Evolutionary conservation across 2,797 vertebrate species (phyloP).

Genomic region (Fratercula arctica): DNA sequence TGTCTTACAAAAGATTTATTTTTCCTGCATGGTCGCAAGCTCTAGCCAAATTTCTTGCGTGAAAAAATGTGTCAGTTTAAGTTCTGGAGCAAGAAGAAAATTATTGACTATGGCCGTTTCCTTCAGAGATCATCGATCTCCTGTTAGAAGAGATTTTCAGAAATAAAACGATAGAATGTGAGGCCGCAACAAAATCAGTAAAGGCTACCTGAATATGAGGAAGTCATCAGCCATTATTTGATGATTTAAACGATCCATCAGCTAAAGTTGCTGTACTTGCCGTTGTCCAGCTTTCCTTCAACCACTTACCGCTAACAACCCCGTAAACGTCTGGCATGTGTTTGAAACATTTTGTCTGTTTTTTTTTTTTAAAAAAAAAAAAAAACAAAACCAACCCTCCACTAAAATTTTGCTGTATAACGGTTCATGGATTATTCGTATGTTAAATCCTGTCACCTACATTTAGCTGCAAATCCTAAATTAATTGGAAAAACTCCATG

Average conservation of each 20-base stretch:
- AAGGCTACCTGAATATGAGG: not conserved
- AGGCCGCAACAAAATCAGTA: not conserved
- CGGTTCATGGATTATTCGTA: conserved; percentile 1
- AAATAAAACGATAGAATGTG: not conserved
- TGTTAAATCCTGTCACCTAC: conserved; percentile 19
- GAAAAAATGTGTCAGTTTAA: not conserved
- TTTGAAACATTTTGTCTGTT: not conserved
- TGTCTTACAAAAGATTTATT: not conserved
- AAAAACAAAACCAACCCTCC: not conserved
- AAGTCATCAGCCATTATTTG: not conserved
- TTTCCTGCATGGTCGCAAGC: not conserved
- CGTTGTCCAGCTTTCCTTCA: not conserved
- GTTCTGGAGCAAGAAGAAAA: not conserved
- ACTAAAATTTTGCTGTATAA: conserved; percentile 5
- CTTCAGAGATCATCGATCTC: not conserved
- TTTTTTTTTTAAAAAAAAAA: not conserved
- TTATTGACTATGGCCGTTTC: not conserved
- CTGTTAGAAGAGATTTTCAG: not conserved
- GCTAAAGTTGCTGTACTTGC: not conserved
- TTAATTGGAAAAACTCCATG: conserved; percentile 35
- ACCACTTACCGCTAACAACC: not conserved
- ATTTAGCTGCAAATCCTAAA: conserved; percentile 51
- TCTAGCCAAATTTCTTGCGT: not conserved
- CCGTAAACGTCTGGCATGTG: not conserved
- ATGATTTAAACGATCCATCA: not conserved